Evolutionary conservation across 2,113 vertebrate genomes (phyloP).

Genomic region (Calyptommatus sinebrachiatus): DNA sequence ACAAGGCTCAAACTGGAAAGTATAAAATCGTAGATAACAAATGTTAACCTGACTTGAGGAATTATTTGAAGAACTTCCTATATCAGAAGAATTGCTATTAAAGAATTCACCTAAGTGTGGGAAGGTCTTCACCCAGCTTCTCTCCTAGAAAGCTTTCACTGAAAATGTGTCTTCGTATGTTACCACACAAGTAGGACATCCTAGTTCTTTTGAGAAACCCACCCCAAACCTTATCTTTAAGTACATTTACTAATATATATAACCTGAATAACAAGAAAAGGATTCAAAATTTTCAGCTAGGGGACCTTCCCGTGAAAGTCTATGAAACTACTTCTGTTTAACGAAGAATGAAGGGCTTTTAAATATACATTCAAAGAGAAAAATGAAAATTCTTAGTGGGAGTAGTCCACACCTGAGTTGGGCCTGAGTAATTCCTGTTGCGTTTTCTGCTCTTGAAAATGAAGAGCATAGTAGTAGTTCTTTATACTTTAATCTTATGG

Average conservation of each 20-base stretch:
- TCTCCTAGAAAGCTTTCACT: background rate
- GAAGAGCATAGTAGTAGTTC: accelerated
- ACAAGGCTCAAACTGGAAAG: background rate
- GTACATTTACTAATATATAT: background rate
- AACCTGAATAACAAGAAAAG: background rate
- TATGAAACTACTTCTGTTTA: background rate
- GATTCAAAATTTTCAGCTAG: background rate
- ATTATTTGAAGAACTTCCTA: background rate
- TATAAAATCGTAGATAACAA: accelerated
- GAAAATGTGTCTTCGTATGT: background rate
- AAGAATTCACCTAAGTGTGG: accelerated
- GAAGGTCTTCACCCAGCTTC: background rate
- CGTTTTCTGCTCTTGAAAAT: background rate
- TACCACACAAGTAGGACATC: background rate
- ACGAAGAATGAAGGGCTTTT: background rate
- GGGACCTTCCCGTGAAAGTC: background rate
- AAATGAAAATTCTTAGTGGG: background rate
- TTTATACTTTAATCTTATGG: background rate
- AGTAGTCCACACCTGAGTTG: too few relatives aligned
- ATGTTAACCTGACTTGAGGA: background rate
- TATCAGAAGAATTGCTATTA: accelerated
- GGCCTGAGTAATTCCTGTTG: background rate
- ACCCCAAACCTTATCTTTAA: background rate
- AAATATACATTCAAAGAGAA: background rate
- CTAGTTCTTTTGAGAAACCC: too few relatives aligned